Base-by-base conservation (phyloP, 1,140 invertebrate species). In the Mycetomoellerius zeteki region DNA sequence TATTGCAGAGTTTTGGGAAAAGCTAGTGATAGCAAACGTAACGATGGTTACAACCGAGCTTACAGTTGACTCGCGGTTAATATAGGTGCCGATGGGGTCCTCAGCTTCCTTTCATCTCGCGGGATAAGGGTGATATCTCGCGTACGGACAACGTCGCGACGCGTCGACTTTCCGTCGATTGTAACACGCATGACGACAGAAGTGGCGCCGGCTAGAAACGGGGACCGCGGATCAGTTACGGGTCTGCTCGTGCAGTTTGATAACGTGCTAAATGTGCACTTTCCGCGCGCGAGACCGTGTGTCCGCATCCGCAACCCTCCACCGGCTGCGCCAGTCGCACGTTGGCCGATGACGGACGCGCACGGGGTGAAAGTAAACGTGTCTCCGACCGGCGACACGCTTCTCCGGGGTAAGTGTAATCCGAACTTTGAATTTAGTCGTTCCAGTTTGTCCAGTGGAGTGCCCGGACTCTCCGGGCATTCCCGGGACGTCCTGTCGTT, bases 191-290 rank as follows among this genome's bases (percentile, higher is more conserved):
- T 75, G 80, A 60, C 56, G 67, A 19, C 30, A 3, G 27, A 73
- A 60, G 52, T 43, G 21, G 52, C 80, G 67, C 12, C n/a, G 37
- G 14, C 4, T 3, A 50, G 24, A 43, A n/a, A 30, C 19, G 30
- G 19, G 50, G 2, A n/a, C 52, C 24, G n/a, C 14, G 37, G 37
- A 27, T 12, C 16, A 82, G 52, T 60, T 82, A 82, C 80, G 80
- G 80, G 54, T 73, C 69, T 84, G 80, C 58, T 33, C 43, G 14
- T 75, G 86, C 75, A 80, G 86, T 78, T 87, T 88, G 89, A 90
- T 90, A 90, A 90, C 67, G 88, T 69, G 86, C 77, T 90, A 90
- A 90, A 85, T 90, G 86, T 90, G 86, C 80, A 81, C 47, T 87
- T 89, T 86, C 85, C 69, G 62, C 56, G 62, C 76, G 47, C 54